Percentiles rank a stretch among this genome's conserved stretches.
These are phyloP conservation scores for Brachionus calyciflorus DNA, from an alignment of 1,140 invertebrate genomes.

Conservation along the genomic window DNA sequence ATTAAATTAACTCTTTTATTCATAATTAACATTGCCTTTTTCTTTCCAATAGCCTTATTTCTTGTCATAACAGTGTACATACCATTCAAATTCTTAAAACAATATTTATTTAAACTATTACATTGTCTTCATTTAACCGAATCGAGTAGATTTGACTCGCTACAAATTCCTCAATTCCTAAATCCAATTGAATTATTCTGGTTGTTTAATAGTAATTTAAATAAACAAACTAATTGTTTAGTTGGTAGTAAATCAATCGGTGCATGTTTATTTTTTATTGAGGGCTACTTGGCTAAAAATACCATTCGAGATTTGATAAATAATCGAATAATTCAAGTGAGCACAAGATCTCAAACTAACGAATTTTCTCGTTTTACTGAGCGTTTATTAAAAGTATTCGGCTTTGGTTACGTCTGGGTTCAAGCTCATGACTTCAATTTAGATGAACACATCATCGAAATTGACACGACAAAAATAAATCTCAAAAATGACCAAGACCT, in stretches of 20 bases:
- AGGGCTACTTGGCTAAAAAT: neutral
- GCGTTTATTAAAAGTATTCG: neutral
- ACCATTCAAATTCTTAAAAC: neutral
- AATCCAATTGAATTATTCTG: constrained; percentile 41
- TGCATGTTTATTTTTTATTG: constrained; percentile 33
- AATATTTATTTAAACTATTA: neutral
- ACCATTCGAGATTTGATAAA: constrained; percentile 30
- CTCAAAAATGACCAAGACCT: constrained; percentile 26
- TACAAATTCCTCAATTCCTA: neutral
- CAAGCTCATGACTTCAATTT: neutral
- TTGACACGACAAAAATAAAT: neutral
- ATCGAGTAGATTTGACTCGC: neutral
- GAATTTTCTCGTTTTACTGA: constrained; percentile 31
- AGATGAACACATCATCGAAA: constrained; percentile 38
- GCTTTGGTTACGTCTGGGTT: constrained; percentile 25
- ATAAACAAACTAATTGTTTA: neutral
- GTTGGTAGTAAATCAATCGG: constrained; percentile 1
- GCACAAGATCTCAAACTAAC: neutral
- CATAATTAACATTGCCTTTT: neutral
- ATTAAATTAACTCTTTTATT: neutral
- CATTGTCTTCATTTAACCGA: constrained; percentile 3
- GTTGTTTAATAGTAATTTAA: constrained; percentile 20
- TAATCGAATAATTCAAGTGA: constrained; percentile 3
- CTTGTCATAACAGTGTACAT: constrained; percentile 16
- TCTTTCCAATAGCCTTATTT: neutral